Conservation (phyloP, 1,140 invertebrate species). For the Adoxophyes honmai region DNA sequence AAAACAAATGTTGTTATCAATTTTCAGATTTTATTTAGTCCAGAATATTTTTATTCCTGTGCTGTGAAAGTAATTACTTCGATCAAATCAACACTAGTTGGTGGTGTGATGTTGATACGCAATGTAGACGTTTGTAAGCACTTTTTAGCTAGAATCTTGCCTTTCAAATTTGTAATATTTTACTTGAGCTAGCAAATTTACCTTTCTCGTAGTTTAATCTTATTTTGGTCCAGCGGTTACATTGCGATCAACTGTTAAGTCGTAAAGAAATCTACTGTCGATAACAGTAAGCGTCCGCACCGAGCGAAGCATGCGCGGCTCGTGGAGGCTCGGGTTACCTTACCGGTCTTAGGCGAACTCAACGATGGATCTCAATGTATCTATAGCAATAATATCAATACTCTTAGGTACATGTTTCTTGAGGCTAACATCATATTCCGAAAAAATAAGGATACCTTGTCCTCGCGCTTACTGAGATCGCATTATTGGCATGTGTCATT, state of each 20-base stretch:
- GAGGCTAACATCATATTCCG: slow-evolving; percentile 11
- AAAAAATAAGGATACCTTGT: background rate
- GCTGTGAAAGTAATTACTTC: slow-evolving; percentile 66
- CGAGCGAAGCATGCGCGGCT: background rate
- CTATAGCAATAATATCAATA: slow-evolving; percentile 4
- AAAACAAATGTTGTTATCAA: slow-evolving; percentile 74
- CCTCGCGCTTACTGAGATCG: background rate
- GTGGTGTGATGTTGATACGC: slow-evolving; percentile 37
- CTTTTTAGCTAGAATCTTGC: slow-evolving; percentile 6
- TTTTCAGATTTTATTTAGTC: slow-evolving; percentile 77
- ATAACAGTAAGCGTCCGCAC: background rate
- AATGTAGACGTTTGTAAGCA: slow-evolving; percentile 39
- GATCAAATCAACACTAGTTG: slow-evolving; percentile 68
- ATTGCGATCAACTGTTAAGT: slow-evolving; percentile 18
- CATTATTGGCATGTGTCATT: background rate
- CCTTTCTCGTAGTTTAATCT: background rate
- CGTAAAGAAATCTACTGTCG: slow-evolving; percentile 23
- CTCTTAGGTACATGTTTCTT: background rate
- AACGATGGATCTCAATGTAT: slow-evolving; percentile 12
- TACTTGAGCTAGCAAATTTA: background rate
- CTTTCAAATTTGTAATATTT: background rate
- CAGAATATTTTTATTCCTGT: slow-evolving; percentile 75
- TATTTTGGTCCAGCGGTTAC: slow-evolving; percentile 18
- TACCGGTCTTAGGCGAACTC: background rate
- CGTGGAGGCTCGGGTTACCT: background rate